Percentiles rank a stretch among this genome's conserved stretches.
Evolutionary conservation across 2,113 vertebrate genomes (phyloP).

Genomic region (Neomonachus schauinslandi): DNA sequence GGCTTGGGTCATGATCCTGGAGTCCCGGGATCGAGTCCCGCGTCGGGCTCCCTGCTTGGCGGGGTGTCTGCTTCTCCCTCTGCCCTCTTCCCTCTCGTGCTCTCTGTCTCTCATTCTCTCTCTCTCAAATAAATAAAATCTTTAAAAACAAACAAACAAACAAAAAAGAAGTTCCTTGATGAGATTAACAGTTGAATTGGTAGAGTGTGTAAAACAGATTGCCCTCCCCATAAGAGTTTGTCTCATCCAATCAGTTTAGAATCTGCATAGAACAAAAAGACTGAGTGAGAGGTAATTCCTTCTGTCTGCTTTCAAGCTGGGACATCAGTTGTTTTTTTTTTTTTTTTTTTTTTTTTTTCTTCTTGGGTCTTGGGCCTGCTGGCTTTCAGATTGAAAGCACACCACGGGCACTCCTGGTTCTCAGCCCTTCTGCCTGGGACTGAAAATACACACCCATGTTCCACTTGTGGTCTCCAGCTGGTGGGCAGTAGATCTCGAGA

Average conservation of each 20-base stretch:
- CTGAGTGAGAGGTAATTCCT: background rate
- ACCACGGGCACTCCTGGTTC: fast-evolving
- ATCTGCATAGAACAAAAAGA: background rate
- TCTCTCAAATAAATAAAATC: too few relatives aligned
- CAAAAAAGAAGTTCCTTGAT: background rate
- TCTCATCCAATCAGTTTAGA: background rate
- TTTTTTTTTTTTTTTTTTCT: too few relatives aligned
- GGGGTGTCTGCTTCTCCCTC: too few relatives aligned
- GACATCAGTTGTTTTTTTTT: too few relatives aligned
- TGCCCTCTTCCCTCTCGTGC: too few relatives aligned
- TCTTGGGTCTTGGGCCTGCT: background rate
- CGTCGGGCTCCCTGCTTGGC: too few relatives aligned
- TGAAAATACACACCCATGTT: background rate
- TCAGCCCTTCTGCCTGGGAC: background rate
- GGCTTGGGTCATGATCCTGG: too few relatives aligned
- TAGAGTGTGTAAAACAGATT: background rate
- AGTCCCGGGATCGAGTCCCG: too few relatives aligned
- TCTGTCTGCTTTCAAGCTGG: background rate
- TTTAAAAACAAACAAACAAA: too few relatives aligned
- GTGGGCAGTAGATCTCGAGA: background rate
- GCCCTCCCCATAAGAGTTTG: fast-evolving
- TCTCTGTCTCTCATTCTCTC: too few relatives aligned
- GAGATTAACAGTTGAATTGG: background rate
- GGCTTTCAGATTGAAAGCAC: background rate
- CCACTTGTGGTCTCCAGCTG: background rate